These are phyloP conservation scores for Bombus terrestris DNA, from an alignment of 1,140 invertebrate species.

Conservation along the genomic window DNA sequence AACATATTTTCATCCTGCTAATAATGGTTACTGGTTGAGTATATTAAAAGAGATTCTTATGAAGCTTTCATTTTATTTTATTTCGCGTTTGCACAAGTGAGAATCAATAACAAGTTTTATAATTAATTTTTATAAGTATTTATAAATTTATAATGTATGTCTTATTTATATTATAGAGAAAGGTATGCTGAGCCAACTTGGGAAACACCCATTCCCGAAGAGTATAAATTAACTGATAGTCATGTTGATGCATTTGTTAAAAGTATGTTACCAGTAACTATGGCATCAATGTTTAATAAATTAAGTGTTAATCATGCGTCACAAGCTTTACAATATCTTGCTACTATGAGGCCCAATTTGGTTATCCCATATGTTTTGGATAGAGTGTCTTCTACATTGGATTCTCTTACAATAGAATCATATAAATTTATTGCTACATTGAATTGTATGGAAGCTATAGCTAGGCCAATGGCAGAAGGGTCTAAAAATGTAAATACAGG, in stretches of 20 bases:
- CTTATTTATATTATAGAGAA: constrained; percentile 81
- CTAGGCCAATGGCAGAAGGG: constrained; percentile 87
- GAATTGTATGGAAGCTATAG: constrained; percentile 88
- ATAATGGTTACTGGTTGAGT: constrained; percentile 89
- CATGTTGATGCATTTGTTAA: constrained; percentile 94
- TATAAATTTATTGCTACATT: constrained; percentile 92
- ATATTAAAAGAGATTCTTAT: constrained; percentile 86
- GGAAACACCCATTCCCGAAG: constrained; percentile 87
- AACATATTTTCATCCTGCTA: constrained; percentile 95
- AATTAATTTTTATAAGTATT: background rate
- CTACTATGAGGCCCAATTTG: constrained; percentile 90
- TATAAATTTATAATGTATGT: background rate
- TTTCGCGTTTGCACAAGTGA: constrained; percentile 84
- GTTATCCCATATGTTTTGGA: constrained; percentile 93
- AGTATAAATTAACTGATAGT: constrained; percentile 89
- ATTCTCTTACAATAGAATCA: constrained; percentile 94
- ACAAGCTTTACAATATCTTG: constrained; percentile 88
- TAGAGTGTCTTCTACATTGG: constrained; percentile 89
- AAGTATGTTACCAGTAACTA: constrained; percentile 86
- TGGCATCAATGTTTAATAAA: constrained; percentile 91
- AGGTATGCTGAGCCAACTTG: constrained; percentile 86
- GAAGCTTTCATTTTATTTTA: constrained; percentile 85
- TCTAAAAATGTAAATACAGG: constrained; percentile 81
- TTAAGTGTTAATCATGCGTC: constrained; percentile 86
- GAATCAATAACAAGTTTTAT: background rate